Percentiles rank a stretch among this genome's conserved stretches.
phyloP scores from a whole-genome alignment of 1,140 invertebrate genomes.

The Platorchestia sp. region DNA sequence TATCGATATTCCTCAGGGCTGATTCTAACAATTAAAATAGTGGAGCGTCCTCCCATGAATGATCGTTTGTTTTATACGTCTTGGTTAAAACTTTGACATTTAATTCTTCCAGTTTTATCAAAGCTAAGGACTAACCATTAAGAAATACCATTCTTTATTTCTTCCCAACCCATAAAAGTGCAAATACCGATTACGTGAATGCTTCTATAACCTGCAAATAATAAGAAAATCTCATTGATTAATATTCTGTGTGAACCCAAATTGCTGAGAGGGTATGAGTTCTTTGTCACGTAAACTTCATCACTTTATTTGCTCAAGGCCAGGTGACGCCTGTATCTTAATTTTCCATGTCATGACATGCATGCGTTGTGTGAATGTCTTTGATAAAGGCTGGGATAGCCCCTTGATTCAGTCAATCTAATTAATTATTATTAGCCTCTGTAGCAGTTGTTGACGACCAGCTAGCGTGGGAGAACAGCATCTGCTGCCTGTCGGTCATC shows the following conservation, averaged over 20 bases:
- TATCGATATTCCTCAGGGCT: too few relatives aligned
- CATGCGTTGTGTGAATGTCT: background rate
- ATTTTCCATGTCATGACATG: background rate
- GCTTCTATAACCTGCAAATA: too few relatives aligned
- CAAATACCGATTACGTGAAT: too few relatives aligned
- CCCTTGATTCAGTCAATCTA: background rate
- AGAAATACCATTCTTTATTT: too few relatives aligned
- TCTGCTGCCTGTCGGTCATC: background rate
- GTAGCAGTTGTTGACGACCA: background rate
- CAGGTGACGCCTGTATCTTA: background rate
- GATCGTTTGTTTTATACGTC: too few relatives aligned
- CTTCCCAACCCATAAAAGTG: too few relatives aligned
- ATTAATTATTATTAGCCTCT: background rate
- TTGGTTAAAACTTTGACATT: too few relatives aligned
- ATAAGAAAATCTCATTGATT: too few relatives aligned
- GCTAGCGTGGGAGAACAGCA: background rate
- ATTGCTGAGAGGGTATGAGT: background rate
- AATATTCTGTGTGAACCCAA: background rate
- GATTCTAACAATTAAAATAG: too few relatives aligned
- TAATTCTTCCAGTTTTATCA: too few relatives aligned
- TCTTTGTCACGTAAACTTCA: background rate
- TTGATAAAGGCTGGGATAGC: background rate
- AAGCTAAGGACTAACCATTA: too few relatives aligned
- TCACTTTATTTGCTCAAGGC: background rate
- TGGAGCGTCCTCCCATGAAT: too few relatives aligned